Evolutionary conservation across 1,140 invertebrate genomes (phyloP).

Genomic region (Neodiprion pinetum): DNA sequence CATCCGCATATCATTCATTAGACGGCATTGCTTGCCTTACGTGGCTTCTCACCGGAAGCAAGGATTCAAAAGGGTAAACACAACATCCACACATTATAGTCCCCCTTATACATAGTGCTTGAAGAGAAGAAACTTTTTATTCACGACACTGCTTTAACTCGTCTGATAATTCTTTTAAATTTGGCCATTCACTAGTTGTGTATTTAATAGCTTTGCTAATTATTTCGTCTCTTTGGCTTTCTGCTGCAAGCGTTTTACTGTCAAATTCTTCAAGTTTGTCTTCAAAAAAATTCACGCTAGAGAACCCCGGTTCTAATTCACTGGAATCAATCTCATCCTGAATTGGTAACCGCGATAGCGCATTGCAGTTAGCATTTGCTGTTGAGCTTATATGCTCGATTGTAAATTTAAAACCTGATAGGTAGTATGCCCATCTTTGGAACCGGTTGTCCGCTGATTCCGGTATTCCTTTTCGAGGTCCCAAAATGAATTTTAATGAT

Average conservation of each 20-base stretch:
- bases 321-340: slow-evolving; percentile 9
- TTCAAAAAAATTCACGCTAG: slow-evolving; percentile 16
- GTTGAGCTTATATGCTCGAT: slow-evolving; percentile 15
- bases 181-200: background rate
- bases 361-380: slow-evolving; percentile 23
- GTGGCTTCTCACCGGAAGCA: too few species aligned
- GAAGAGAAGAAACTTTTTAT: too few species aligned
- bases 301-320: slow-evolving; percentile 1
- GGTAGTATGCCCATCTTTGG: slow-evolving; percentile 21
- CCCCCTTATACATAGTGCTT: too few species aligned
- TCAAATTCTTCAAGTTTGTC: slow-evolving; percentile 2
- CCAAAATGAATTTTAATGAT: slow-evolving; percentile 8
- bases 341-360: slow-evolving; percentile 27
- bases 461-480: slow-evolving; percentile 12
- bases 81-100: too few species aligned
- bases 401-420: slow-evolving; percentile 19
- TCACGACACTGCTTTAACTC: background rate
- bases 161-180: background rate
- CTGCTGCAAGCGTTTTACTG: slow-evolving; percentile 10
- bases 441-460: slow-evolving; percentile 11
- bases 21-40: too few species aligned
- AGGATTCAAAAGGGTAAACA: too few species aligned
- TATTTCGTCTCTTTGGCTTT: slow-evolving; percentile 12
- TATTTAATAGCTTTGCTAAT: slow-evolving; percentile 8
- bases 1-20: too few species aligned